phyloP scores from a whole-genome alignment of 2,797 vertebrate genomes.

The Falco peregrinus region DNA sequence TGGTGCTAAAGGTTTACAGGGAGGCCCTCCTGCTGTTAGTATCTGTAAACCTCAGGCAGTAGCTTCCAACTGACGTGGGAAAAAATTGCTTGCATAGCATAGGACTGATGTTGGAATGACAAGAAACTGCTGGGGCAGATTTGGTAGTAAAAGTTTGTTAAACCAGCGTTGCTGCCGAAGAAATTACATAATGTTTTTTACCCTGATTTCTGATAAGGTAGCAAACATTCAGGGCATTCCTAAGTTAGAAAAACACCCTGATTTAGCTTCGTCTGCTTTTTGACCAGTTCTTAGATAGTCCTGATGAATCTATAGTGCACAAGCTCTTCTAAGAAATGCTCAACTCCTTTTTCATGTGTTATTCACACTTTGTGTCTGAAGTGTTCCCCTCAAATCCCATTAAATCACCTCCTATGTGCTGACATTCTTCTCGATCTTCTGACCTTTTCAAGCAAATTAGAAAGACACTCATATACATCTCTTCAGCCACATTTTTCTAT shows the following conservation, averaged over 20 bases:
- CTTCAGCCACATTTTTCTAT: constrained; percentile 13
- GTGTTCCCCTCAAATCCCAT: constrained; percentile 5
- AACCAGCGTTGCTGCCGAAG: background rate
- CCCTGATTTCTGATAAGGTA: background rate
- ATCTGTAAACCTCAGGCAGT: background rate
- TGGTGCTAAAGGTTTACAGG: background rate
- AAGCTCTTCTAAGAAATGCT: background rate
- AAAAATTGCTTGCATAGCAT: background rate
- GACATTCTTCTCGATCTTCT: constrained; percentile 21
- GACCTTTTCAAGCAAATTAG: constrained; percentile 37
- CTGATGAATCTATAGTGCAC: background rate
- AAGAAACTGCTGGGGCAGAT: background rate
- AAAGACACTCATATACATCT: background rate
- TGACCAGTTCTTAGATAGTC: background rate
- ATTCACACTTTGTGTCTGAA: background rate
- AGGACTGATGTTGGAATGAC: background rate
- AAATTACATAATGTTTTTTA: background rate
- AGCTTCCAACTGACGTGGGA: background rate
- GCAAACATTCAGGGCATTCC: background rate
- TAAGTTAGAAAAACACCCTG: background rate
- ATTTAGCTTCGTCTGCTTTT: background rate
- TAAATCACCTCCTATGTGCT: background rate
- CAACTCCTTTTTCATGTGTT: background rate
- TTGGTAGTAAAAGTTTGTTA: background rate
- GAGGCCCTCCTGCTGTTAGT: background rate